A percentile compares a stretch with the other conserved stretches of the same genome.
phyloP scores from a whole-genome alignment of 2,888 invertebrate genomes.

The Rhabditoides inermis region DNA sequence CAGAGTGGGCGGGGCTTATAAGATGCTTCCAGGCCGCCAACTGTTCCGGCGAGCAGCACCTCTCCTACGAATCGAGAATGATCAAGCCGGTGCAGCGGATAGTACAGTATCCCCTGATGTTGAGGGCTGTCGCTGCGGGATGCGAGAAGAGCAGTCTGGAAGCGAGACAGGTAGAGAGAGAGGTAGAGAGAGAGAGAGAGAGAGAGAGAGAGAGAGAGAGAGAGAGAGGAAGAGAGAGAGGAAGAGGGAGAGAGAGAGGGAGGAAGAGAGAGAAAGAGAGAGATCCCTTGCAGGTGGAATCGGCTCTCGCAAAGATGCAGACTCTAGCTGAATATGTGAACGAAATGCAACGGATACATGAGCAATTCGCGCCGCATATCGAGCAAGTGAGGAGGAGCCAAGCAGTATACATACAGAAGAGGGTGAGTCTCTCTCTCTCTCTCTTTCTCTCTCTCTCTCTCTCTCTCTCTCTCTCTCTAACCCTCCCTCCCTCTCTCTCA shows the following conservation, averaged over 20 bases:
- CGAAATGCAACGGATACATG: slow-evolving; percentile 46
- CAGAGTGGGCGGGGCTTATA: no score
- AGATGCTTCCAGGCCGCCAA: slow-evolving; percentile 15
- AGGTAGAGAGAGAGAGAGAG: no score
- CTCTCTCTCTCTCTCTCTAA: slow-evolving; percentile 1
- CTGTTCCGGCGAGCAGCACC: slow-evolving; percentile 28
- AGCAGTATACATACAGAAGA: no score
- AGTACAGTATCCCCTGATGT: slow-evolving; percentile 36
- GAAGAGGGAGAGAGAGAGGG: slow-evolving; percentile 4
- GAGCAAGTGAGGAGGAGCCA: slow-evolving; percentile 19
- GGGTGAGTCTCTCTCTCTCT: not conserved
- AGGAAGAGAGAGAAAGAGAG: not conserved
- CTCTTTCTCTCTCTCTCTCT: not conserved
- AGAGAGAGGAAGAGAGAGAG: slow-evolving; percentile 10
- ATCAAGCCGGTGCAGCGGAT: slow-evolving; percentile 47
- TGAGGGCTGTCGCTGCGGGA: slow-evolving; percentile 21
- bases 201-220: no score
- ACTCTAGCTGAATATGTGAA: slow-evolving; percentile 43
- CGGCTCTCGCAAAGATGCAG: slow-evolving; percentile 38
- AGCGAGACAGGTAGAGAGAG: slow-evolving; percentile 22
- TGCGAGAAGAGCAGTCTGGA: slow-evolving; percentile 22
- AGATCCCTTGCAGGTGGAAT: slow-evolving; percentile 10
- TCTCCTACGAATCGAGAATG: slow-evolving; percentile 38
- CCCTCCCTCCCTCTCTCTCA: slow-evolving; percentile 1
- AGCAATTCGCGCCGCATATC: slow-evolving; percentile 33